Base-by-base conservation (phyloP, 2,888 invertebrate species). In the Antheraea yamamai region DNA sequence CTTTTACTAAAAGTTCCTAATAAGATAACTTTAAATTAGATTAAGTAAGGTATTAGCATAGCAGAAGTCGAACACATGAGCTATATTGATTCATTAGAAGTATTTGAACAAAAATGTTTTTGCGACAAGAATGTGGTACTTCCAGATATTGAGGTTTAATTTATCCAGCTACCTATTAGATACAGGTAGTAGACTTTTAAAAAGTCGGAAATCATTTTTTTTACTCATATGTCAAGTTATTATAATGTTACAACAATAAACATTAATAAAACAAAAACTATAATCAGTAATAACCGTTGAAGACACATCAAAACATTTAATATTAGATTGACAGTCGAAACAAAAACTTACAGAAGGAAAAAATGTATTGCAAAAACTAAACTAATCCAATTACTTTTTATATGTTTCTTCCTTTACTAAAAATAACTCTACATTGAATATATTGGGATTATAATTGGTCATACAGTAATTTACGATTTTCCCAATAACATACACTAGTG, bases 311-410 rank as follows among this genome's bases (percentile, higher is more conserved):
- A 20, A 70, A 70, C 10, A 39, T 70, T 39, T 20, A 70, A 70
- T 39, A 12, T 39, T n/a, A 8, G 70, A 70, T 70, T 70, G 70
- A 39, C 70, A 70, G 39, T 7, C 39, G 20, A 39, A n/a, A n/a
- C 70, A 70, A 70, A 70, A 70, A 70, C 70, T 68, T 68, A 39
- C n/a, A n/a, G 4, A 10, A n/a, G n/a, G 20, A 39, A 39, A 39
- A 70, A n/a, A 70, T n/a, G 39, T n/a, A 18, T 0, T 20, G 39
- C n/a, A 70, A 70, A 70, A 70, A 70, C 39, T 39, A 70, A 39
- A 20, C 7, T 39, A 70, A 20, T 70, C n/a, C 70, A 70, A 70
- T 70, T 20, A 70, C 70, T 39, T 39, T 70, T n/a, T 70, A 30
- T 4, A 30, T 35, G 66, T 68, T 30, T 68, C 30, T 30, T 68